Conservation (phyloP, 1,140 invertebrate species). For the Dreissena rostriformis region DNA sequence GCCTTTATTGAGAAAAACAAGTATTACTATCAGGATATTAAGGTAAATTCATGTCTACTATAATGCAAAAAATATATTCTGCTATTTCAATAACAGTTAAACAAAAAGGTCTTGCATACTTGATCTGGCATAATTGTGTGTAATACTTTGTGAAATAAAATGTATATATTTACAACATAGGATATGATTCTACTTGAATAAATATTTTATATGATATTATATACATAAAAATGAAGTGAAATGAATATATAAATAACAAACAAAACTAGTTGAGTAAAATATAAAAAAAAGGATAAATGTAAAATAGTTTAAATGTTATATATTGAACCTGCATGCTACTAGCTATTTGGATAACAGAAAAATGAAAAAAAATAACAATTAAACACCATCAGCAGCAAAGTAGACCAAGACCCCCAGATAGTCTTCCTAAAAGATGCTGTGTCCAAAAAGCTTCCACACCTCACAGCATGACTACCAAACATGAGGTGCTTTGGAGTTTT, state of each 20-base stretch:
- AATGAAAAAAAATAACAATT: too few relatives aligned
- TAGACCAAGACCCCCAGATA: too few relatives aligned
- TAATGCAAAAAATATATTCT: not conserved
- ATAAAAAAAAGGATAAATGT: not conserved
- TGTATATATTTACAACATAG: not conserved
- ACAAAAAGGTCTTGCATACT: not conserved
- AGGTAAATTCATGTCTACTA: conserved; percentile 8
- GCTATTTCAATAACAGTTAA: not conserved
- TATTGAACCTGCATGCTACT: not conserved
- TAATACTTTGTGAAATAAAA: not conserved
- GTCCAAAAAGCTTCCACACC: too few relatives aligned
- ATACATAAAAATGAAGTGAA: not conserved
- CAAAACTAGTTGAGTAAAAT: not conserved
- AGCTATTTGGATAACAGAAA: not conserved
- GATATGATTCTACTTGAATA: not conserved
- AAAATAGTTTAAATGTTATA: not conserved
- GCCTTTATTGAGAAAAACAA: conserved; percentile 96
- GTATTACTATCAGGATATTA: conserved; percentile 88
- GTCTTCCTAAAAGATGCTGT: too few relatives aligned
- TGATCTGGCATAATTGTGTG: not conserved
- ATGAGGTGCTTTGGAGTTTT: too few relatives aligned
- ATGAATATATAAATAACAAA: not conserved
- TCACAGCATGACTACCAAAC: too few relatives aligned
- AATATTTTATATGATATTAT: not conserved
- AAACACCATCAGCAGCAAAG: too few relatives aligned